Evolutionary conservation across 64 coral and sea anemone species (phyloP).

Genomic region (Acropora yongei): DNA sequence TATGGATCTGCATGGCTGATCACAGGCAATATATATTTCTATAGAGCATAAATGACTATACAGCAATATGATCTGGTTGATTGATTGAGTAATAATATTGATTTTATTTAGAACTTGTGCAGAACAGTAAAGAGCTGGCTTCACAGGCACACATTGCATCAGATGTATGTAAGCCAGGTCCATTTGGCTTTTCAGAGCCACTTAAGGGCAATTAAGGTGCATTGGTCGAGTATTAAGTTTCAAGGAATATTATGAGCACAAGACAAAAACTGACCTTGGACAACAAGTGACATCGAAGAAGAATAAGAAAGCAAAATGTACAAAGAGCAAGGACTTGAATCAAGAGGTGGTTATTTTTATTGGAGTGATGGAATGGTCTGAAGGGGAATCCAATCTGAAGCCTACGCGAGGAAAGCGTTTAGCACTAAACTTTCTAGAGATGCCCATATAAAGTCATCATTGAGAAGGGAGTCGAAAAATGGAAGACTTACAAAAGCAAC

Average conservation of each 20-base stretch:
- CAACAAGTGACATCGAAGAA: background rate
- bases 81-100: background rate
- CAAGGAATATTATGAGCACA: background rate
- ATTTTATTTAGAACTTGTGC: too few relatives aligned
- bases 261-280: background rate
- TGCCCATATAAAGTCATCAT: constrained; percentile 18
- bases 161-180: too few relatives aligned
- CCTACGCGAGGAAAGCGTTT: constrained; percentile 64
- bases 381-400: constrained; percentile 35
- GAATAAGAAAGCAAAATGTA: background rate
- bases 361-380: constrained; percentile 31
- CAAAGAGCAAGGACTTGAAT: background rate
- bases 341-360: constrained; percentile 45
- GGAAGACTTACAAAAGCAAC: constrained; percentile 58
- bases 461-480: constrained; percentile 69
- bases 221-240: too few relatives aligned
- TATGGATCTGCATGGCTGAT: background rate
- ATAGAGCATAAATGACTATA: background rate
- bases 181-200: too few relatives aligned
- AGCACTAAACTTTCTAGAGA: constrained; percentile 43
- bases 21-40: background rate
- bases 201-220: constrained; percentile 35
- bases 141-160: too few relatives aligned
- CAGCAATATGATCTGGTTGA: background rate
- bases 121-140: too few relatives aligned